Percentiles rank a stretch among this genome's conserved stretches.
Evolutionary conservation across 64 coral and sea anemone genomes (phyloP).

Genomic region (Cladopsammia gracilis): DNA sequence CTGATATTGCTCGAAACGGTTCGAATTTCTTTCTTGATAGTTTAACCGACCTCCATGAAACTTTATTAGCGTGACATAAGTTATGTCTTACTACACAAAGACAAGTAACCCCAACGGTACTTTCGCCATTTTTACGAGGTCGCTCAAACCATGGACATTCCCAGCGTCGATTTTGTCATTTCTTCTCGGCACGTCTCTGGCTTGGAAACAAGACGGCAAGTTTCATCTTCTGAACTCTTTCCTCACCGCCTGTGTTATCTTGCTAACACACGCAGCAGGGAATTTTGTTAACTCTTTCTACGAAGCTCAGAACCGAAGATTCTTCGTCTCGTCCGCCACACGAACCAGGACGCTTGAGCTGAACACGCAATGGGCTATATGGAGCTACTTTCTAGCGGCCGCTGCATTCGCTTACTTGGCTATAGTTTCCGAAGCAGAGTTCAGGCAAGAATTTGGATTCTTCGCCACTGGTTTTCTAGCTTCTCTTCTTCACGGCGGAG

Average conservation of each 20-base stretch:
- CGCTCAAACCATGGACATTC: constrained; percentile 70
- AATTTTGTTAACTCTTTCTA: constrained; percentile 77
- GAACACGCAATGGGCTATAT: constrained; percentile 42
- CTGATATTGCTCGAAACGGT: too few relatives aligned
- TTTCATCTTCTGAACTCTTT: constrained; percentile 23
- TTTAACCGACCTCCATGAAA: too few relatives aligned
- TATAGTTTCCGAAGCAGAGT: constrained; percentile 31
- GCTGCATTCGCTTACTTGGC: constrained; percentile 30
- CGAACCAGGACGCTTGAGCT: constrained; percentile 38
- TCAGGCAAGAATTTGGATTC: constrained; percentile 47
- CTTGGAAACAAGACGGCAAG: constrained; percentile 47
- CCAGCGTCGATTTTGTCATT: constrained; percentile 68
- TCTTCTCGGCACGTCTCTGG: constrained; percentile 48
- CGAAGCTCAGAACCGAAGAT: constrained; percentile 43
- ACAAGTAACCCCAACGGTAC: not conserved
- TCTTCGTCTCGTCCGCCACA: not conserved
- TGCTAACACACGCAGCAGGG: constrained; percentile 65
- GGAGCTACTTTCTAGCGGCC: constrained; percentile 34
- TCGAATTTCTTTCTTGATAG: too few relatives aligned
- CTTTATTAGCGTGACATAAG: too few relatives aligned
- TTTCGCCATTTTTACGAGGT: constrained; percentile 5
- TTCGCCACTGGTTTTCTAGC: constrained; percentile 45
- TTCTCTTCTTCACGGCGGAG: constrained; percentile 61
- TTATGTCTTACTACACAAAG: constrained; percentile 2
- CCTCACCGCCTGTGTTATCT: constrained; percentile 36